A percentile compares a stretch with the other conserved stretches of the same genome.
phyloP scores from a whole-genome alignment of 64 coral and sea anemone species.

The Montipora foliosa region DNA sequence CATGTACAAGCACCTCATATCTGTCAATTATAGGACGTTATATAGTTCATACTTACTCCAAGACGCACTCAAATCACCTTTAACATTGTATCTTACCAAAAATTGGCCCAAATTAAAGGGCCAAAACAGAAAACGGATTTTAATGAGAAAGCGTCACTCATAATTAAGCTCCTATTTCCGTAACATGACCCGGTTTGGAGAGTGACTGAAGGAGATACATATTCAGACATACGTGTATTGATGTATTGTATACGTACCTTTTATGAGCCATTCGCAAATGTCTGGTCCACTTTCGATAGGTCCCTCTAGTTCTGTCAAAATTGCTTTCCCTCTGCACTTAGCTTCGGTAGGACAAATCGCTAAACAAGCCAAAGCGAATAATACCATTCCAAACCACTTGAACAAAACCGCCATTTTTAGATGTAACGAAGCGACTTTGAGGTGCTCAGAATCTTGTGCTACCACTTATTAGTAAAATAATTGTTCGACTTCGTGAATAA shows the following conservation, averaged over 20 bases:
- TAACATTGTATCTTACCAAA: no score
- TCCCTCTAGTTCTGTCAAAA: conserved; percentile 60
- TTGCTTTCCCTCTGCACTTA: conserved; percentile 72
- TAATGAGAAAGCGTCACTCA: no score
- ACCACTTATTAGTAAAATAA: background rate
- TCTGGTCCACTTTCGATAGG: conserved; percentile 50
- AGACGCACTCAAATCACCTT: no score
- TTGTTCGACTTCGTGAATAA: background rate
- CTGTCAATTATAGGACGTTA: no score
- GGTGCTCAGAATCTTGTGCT: background rate
- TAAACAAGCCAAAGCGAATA: background rate
- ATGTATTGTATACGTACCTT: conserved; percentile 43
- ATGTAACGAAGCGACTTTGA: background rate
- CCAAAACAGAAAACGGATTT: no score
- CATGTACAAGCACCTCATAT: no score
- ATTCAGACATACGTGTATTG: background rate
- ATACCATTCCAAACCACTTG: conserved; percentile 1
- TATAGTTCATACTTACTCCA: no score
- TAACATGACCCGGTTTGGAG: no score
- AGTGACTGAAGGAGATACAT: no score
- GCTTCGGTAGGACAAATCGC: background rate
- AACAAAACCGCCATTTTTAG: background rate
- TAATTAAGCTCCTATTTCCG: no score
- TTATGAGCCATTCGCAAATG: conserved; percentile 82
- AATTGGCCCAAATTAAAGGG: no score